Percentiles rank a stretch among this genome's conserved stretches.
Conservation (phyloP, 2,888 invertebrate genomes). For the Lobophora halterata region DNA sequence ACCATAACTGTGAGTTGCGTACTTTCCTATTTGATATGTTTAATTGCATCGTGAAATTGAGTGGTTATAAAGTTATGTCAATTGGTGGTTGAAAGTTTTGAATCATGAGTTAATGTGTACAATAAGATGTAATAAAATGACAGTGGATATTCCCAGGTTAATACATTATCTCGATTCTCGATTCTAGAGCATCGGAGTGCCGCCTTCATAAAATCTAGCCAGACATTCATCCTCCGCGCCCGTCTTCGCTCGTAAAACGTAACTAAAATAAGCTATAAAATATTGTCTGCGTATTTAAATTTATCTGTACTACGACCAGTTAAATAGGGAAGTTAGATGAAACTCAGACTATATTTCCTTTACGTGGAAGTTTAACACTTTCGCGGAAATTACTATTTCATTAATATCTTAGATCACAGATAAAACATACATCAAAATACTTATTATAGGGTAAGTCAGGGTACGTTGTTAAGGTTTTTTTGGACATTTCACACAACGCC, state of each 20-base stretch:
- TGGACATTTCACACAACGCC: no score
- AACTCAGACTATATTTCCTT: slow-evolving; percentile 5
- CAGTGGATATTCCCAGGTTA: slow-evolving; percentile 34
- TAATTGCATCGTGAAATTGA: slow-evolving; percentile 2
- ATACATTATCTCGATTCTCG: slow-evolving; percentile 38
- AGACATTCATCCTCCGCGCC: slow-evolving; percentile 60
- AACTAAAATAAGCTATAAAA: slow-evolving; percentile 78
- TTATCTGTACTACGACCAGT: slow-evolving; percentile 57
- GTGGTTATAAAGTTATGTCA: slow-evolving; percentile 2
- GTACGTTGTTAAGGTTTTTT: no score
- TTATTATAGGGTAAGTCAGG: no score
- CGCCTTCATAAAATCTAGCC: slow-evolving; percentile 68
- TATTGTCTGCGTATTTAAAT: slow-evolving; percentile 77
- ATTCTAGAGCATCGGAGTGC: slow-evolving; percentile 43
- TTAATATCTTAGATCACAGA: no score
- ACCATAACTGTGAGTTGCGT: not conserved
- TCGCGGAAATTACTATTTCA: not conserved
- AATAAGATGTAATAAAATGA: slow-evolving; percentile 27
- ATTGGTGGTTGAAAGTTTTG: no score
- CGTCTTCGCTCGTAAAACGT: slow-evolving; percentile 75
- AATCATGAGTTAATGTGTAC: slow-evolving; percentile 6
- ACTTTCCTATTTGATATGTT: not conserved
- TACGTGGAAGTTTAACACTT: not conserved
- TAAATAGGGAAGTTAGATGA: slow-evolving; percentile 41
- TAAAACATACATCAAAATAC: no score